A percentile compares a stretch with the other conserved stretches of the same genome.
Conservation (phyloP, 2,113 vertebrate species). For the Austrofundulus limnaeus region DNA sequence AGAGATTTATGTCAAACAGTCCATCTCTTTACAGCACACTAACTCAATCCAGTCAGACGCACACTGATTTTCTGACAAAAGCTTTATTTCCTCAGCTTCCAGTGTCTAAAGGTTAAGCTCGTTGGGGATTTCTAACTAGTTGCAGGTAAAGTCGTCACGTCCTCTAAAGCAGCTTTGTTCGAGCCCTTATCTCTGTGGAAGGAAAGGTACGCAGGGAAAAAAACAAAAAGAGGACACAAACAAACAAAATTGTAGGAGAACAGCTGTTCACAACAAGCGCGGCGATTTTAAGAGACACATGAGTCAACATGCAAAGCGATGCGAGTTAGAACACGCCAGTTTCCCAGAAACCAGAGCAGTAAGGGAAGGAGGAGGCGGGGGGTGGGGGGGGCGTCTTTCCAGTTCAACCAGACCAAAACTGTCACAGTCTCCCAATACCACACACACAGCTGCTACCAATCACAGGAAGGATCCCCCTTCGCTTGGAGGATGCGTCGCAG, state of each 20-base stretch:
- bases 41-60: conserved; percentile 20
- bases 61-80: conserved; percentile 39
- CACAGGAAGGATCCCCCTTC: conserved; percentile 16
- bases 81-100: conserved; percentile 52
- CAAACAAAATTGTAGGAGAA: conserved; percentile 39
- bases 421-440: conserved; percentile 54
- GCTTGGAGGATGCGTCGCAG: conserved; percentile 24
- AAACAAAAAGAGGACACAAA: conserved; percentile 37
- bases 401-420: conserved; percentile 64
- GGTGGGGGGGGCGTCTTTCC: no score
- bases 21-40: conserved; percentile 24
- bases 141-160: conserved; percentile 53
- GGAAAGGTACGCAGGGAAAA: conserved; percentile 17
- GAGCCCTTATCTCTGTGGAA: not conserved
- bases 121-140: conserved; percentile 22
- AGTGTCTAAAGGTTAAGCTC: conserved; percentile 14
- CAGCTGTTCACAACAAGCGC: conserved; percentile 65
- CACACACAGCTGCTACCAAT: conserved; percentile 58
- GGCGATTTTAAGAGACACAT: conserved; percentile 47
- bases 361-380: conserved; percentile 7
- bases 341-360: conserved; percentile 62
- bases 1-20: conserved; percentile 26
- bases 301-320: conserved; percentile 69
- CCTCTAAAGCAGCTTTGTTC: conserved; percentile 36
- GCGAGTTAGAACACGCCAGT: conserved; percentile 60